phyloP scores from a whole-genome alignment of 2,113 vertebrate genomes.

The Rutilus rutilus region DNA sequence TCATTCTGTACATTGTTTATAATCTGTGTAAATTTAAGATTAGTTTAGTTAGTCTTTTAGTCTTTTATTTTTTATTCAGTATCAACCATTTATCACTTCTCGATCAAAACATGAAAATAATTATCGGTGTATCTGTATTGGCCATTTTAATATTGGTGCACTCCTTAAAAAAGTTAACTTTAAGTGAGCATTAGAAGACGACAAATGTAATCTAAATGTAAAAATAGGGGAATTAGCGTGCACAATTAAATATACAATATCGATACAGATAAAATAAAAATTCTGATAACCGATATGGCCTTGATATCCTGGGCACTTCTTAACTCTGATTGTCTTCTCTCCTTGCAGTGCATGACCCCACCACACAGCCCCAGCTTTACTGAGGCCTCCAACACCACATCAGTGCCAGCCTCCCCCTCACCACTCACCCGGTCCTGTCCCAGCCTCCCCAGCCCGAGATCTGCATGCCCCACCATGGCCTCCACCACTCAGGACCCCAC shows the following conservation, averaged over 20 bases:
- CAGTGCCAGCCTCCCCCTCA: slow-evolving; percentile 61
- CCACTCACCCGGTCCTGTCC: slow-evolving; percentile 73
- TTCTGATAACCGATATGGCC: background rate
- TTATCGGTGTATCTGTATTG: background rate
- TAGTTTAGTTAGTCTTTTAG: background rate
- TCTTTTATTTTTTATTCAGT: background rate
- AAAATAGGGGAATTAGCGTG: background rate
- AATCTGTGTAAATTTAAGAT: background rate
- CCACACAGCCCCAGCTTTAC: slow-evolving; percentile 92
- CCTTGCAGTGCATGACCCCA: slow-evolving; percentile 91
- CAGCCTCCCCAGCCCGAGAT: slow-evolving; percentile 59
- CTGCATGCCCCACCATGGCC: slow-evolving; percentile 58
- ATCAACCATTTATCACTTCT: background rate
- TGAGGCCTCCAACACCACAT: slow-evolving; percentile 74
- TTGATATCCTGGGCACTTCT: background rate
- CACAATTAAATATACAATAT: background rate
- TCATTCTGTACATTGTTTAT: background rate
- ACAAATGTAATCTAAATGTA: background rate
- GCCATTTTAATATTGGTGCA: background rate
- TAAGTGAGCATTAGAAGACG: background rate
- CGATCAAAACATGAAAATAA: background rate
- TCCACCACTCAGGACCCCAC: slow-evolving; percentile 48
- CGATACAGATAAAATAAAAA: background rate
- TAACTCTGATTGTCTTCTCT: background rate
- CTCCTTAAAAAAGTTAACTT: background rate